Conservation (phyloP, 2,888 invertebrate species). For the Drosophila fungiperda region DNA sequence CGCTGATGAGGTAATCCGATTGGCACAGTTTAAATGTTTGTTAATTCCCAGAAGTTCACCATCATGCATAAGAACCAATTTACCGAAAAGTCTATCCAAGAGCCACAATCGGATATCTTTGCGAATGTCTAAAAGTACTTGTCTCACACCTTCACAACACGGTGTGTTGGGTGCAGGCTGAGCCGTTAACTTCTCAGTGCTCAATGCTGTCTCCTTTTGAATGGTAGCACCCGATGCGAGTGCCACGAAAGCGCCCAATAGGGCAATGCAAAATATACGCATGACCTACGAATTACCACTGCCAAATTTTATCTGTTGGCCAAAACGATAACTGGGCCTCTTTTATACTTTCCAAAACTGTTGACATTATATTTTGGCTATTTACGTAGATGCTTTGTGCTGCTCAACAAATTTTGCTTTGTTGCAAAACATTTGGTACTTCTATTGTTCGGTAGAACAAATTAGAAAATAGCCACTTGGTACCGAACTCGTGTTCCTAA, state of each 20-base stretch:
- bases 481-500: conserved; percentile 13
- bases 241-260: conserved; percentile 55
- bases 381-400: conserved; percentile 69
- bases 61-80: conserved; percentile 55
- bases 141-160: conserved; percentile 71
- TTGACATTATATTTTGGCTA: conserved; percentile 41
- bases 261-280: conserved; percentile 62
- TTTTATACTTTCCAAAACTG: conserved; percentile 57
- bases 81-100: conserved; percentile 65
- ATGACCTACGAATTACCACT: conserved; percentile 48
- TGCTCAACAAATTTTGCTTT: conserved; percentile 62
- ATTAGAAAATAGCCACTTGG: conserved; percentile 10
- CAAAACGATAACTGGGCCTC: conserved; percentile 24
- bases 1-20: conserved; percentile 21
- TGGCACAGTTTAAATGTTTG: conserved; percentile 51
- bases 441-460: conserved; percentile 53
- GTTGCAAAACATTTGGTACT: conserved; percentile 68
- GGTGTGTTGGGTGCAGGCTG: conserved; percentile 30
- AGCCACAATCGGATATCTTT: conserved; percentile 68
- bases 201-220: conserved; percentile 38
- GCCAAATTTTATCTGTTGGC: conserved; percentile 51
- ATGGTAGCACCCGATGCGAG: conserved; percentile 53
- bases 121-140: conserved; percentile 67
- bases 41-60: conserved; percentile 52
- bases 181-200: conserved; percentile 27